Percentiles rank a stretch among this genome's conserved stretches.
Evolutionary conservation across 2,113 vertebrate genomes (phyloP).

Genomic region (Siphamia tubifer): DNA sequence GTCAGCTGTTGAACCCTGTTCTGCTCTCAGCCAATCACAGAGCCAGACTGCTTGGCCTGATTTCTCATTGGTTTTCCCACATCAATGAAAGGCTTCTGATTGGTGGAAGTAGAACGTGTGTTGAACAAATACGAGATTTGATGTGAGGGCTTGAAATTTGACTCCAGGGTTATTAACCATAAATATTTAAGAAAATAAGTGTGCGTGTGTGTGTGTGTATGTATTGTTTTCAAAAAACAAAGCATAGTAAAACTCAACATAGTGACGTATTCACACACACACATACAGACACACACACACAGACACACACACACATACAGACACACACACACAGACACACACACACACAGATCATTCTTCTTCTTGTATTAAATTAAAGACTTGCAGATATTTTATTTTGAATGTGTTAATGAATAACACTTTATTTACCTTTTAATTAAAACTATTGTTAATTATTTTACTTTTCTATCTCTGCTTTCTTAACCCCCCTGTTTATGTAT

Average conservation of each 20-base stretch:
- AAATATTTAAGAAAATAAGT: slow-evolving; percentile 43
- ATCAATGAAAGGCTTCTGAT: slow-evolving; percentile 60
- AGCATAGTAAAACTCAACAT: too few species aligned
- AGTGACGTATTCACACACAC: too few species aligned
- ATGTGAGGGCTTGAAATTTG: slow-evolving; percentile 46
- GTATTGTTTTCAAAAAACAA: too few species aligned
- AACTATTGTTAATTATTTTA: slow-evolving; percentile 19
- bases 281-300: too few species aligned
- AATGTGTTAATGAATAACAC: slow-evolving; percentile 5
- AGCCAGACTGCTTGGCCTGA: slow-evolving; percentile 57
- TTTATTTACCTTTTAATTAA: slow-evolving; percentile 9
- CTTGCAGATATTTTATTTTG: too few species aligned
- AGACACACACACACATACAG: too few species aligned
- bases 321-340: too few species aligned
- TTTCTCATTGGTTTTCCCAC: slow-evolving; percentile 69
- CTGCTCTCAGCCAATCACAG: slow-evolving; percentile 61
- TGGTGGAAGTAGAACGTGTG: slow-evolving; percentile 53
- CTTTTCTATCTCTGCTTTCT: slow-evolving; percentile 8
- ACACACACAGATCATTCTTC: slow-evolving; percentile 18
- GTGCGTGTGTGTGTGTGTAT: background rate
- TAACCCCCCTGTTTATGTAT: background rate
- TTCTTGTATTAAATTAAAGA: slow-evolving; percentile 68
- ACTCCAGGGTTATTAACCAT: slow-evolving; percentile 44
- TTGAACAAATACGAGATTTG: slow-evolving; percentile 68
- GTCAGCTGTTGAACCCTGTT: slow-evolving; percentile 63